A percentile compares a stretch with the other conserved stretches of the same genome.
Evolutionary conservation across 2,888 invertebrate genomes (phyloP).

Genomic region (Cosmia pyralina): DNA sequence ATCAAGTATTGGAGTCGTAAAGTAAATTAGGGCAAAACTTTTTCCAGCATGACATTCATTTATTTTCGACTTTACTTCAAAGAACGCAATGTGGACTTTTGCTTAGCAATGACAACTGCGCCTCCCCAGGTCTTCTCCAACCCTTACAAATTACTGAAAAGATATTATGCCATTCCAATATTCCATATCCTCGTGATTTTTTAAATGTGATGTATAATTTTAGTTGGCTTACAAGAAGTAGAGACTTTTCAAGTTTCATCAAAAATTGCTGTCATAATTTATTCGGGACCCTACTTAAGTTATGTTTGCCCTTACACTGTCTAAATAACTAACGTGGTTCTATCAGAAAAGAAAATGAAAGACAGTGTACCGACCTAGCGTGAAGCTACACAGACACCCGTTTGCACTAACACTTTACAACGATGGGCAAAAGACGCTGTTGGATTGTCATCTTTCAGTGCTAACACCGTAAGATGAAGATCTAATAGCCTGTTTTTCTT

Average conservation of each 20-base stretch:
- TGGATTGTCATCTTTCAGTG: too few species aligned
- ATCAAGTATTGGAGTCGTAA: conserved; percentile 26
- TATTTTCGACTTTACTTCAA: conserved; percentile 5
- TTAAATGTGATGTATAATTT: conserved; percentile 15
- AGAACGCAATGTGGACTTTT: not conserved
- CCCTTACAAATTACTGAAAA: not conserved
- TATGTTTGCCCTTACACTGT: conserved; percentile 22
- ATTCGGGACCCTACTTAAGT: not conserved
- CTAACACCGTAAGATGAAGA: not conserved
- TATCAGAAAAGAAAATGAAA: conserved; percentile 16
- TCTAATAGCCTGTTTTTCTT: not conserved
- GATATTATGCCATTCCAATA: not conserved
- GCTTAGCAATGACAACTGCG: not conserved
- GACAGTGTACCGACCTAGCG: conserved; percentile 32
- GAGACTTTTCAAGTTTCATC: conserved; percentile 3
- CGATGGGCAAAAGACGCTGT: too few species aligned
- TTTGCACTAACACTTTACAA: not conserved
- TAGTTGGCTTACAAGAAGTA: not conserved
- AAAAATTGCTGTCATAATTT: not conserved
- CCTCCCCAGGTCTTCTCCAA: too few species aligned
- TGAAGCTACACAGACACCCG: conserved; percentile 36
- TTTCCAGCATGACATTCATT: not conserved
- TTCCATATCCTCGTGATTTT: not conserved
- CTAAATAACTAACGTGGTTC: conserved; percentile 10
- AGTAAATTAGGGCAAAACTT: conserved; percentile 24